Evolutionary conservation across 2,113 vertebrate genomes (phyloP).

Genomic region (Alaudala cheleensis): DNA sequence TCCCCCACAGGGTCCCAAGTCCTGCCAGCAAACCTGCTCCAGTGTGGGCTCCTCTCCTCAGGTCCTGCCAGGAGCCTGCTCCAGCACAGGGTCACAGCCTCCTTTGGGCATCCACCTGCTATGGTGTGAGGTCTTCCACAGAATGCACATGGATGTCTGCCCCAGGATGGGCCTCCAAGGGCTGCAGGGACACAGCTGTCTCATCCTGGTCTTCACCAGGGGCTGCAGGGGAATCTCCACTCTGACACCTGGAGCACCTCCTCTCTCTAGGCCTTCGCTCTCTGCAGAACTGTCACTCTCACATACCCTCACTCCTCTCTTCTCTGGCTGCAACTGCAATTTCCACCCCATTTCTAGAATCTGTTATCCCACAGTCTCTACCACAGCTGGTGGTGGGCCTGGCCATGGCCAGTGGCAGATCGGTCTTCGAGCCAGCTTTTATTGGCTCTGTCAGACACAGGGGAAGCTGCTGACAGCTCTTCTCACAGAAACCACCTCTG

Average conservation of each 20-base stretch:
- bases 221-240: not conserved
- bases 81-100: not conserved
- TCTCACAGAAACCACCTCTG: not conserved
- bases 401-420: not conserved
- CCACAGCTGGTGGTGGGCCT: not conserved
- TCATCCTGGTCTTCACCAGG: not conserved
- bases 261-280: not conserved
- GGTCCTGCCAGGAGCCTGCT: not conserved
- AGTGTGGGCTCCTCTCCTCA: not conserved
- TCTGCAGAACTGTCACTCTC: not conserved
- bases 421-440: not conserved
- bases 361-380: not conserved
- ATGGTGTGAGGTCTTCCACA: accelerated
- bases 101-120: not conserved
- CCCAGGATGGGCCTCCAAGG: too few relatives aligned
- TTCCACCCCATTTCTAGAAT: not conserved
- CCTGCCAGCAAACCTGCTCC: not conserved
- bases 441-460: accelerated
- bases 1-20: not conserved
- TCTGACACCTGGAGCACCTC: not conserved
- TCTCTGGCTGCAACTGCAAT: not conserved
- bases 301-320: not conserved
- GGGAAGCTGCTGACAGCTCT: not conserved
- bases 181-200: not conserved
- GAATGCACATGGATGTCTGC: not conserved